Base-by-base conservation (phyloP, 2,888 invertebrate species). In the Macrophya annulata region DNA sequence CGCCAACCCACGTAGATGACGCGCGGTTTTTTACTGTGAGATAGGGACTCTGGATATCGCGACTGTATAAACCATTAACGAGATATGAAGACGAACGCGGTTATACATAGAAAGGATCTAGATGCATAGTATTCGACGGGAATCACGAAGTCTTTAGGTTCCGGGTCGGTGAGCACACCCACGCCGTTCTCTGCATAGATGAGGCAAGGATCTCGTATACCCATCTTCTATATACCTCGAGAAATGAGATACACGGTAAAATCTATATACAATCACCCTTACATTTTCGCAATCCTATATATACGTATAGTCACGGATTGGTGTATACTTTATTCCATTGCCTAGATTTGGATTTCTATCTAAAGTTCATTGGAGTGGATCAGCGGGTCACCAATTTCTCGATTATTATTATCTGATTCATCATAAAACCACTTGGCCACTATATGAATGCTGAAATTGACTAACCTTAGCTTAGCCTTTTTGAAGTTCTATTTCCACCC, bases 101-200 rank as follows among this genome's bases (percentile, higher is more conserved):
- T 55, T 45, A 68, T 48, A 68, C 83, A 17, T 71, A 51, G 83
- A 81, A 71, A 83, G 51, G 65, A 83, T 83, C 83, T 65, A 31
- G 68, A 83, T 71, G 83, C 83, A 31, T 48, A 43, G 55, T 51
- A 68, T 68, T 83, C 71, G 83, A 37, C 48, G 8, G 25, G 68
- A 48, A 48, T 48, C 48, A 48, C 31, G 45, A 31, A 83, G 59
- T 62, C 62, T 62, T 45, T 40, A 43, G 83, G 83, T 83, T 83
- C 83, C 83, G 83, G 83, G 83, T 83, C 83, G 83, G 21, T 31
- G 83, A 71, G 83, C 83, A 83, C 68, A 65, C 83, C 83, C 83
- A 83, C 83, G 83, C 83, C 15, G 45, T 71, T 71, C 45, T 83
- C 45, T 31, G 81, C 65, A 25, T 25, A 62, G 59, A 81, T 31